phyloP scores from a whole-genome alignment of 1,140 invertebrate species.

The Ctenoplectra terminalis region DNA sequence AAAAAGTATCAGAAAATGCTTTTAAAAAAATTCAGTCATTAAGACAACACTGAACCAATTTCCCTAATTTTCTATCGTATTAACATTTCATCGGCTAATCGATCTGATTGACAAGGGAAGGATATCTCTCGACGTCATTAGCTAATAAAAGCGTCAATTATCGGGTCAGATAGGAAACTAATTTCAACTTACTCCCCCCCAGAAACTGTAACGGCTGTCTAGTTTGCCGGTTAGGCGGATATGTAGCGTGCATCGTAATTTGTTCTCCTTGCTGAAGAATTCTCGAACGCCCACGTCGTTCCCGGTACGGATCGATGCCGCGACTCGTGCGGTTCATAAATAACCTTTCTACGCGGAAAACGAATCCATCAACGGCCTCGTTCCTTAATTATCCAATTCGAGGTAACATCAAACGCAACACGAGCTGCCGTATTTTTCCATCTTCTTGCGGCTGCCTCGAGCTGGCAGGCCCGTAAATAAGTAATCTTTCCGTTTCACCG shows the following conservation, averaged over 20 bases:
- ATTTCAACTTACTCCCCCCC: not conserved
- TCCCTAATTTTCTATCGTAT: too few relatives aligned
- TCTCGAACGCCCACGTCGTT: conserved; percentile 59
- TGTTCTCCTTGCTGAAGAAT: conserved; percentile 47
- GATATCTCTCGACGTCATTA: not conserved
- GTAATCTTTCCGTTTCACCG: conserved; percentile 62
- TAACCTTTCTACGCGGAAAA: conserved; percentile 65
- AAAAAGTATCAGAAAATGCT: too few relatives aligned
- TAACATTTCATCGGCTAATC: not conserved
- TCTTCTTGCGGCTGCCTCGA: not conserved
- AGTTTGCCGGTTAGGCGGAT: conserved; percentile 8
- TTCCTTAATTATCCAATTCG: conserved; percentile 56
- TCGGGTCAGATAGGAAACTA: not conserved
- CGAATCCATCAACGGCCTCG: conserved; percentile 63
- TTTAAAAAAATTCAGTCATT: too few relatives aligned
- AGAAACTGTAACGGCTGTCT: conserved; percentile 27
- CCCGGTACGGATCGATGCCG: conserved; percentile 57
- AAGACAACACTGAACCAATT: not conserved
- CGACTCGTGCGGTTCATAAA: conserved; percentile 56
- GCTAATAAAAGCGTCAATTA: conserved; percentile 22
- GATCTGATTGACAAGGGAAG: not conserved
- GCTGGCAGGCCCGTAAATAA: conserved; percentile 54
- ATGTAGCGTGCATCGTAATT: conserved; percentile 43
- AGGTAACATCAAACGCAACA: conserved; percentile 61
- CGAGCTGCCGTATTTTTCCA: not conserved